Percentiles rank a stretch among this genome's conserved stretches.
Conservation (phyloP, 1,140 invertebrate species). For the Musca domestica region DNA sequence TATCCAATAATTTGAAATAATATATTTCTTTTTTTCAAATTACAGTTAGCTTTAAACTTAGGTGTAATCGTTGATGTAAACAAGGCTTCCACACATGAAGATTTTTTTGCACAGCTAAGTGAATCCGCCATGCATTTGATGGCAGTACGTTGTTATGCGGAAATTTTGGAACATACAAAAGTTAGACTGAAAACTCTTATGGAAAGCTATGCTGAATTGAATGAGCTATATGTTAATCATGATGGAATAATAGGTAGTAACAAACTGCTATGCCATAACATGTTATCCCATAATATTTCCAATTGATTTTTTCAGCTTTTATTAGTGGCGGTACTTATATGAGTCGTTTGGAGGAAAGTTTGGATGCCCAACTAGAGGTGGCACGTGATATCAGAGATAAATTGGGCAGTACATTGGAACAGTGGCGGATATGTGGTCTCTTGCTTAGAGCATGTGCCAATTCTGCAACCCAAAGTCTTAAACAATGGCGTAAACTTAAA, state of each 20-base stretch:
- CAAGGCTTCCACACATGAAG: conserved; percentile 53
- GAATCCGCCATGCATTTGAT: conserved; percentile 45
- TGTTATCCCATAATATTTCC: background rate
- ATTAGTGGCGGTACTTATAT: conserved; percentile 50
- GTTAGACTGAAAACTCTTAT: conserved; percentile 37
- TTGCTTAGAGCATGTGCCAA: conserved; percentile 42
- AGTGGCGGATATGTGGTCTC: conserved; percentile 50
- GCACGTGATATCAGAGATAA: conserved; percentile 50
- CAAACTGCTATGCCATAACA: background rate
- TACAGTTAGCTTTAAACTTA: conserved; percentile 44
- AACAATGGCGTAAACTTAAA: conserved; percentile 41
- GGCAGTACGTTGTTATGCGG: conserved; percentile 42
- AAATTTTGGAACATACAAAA: conserved; percentile 45
- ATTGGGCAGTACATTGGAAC: conserved; percentile 46
- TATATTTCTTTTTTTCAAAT: background rate
- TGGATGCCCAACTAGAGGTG: conserved; percentile 46
- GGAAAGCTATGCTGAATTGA: conserved; percentile 43
- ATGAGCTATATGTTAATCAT: conserved; percentile 46
- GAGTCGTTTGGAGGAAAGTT: conserved; percentile 44
- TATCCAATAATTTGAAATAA: background rate
- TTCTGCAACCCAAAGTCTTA: conserved; percentile 39
- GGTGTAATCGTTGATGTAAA: conserved; percentile 45
- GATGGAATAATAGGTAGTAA: conserved; percentile 44
- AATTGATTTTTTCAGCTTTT: conserved; percentile 32
- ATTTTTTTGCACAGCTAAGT: conserved; percentile 51